Evolutionary conservation across 2,797 vertebrate genomes (phyloP).

Genomic region (Etheostoma nigrum): DNA sequence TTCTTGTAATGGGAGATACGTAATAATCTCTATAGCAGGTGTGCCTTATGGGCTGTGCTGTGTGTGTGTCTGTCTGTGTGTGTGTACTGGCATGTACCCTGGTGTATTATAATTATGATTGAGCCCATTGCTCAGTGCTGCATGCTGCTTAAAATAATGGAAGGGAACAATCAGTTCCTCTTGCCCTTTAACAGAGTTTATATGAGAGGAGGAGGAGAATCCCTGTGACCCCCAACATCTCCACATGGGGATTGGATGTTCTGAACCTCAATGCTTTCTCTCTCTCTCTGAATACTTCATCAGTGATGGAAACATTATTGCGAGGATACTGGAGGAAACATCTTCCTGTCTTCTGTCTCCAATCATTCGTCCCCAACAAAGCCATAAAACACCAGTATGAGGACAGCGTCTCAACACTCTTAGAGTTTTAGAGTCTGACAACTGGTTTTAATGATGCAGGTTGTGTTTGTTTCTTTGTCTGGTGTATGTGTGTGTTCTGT

Average conservation of each 20-base stretch:
- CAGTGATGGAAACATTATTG: conserved; percentile 13
- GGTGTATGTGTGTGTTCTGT: conserved; percentile 6
- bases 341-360: not conserved
- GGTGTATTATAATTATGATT: conserved; percentile 1
- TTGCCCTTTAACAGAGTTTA: conserved; percentile 47
- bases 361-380: conserved; percentile 21
- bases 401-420: conserved; percentile 12
- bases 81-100: too few species aligned
- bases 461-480: conserved; percentile 24
- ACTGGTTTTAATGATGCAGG: conserved; percentile 37
- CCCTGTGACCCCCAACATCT: conserved; percentile 4
- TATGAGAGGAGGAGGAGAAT: conserved; percentile 9
- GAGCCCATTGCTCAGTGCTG: not conserved
- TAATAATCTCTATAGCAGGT: too few species aligned
- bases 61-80: too few species aligned
- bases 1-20: too few species aligned
- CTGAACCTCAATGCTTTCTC: conserved; percentile 3
- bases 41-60: too few species aligned
- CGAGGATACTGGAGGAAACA: conserved; percentile 27
- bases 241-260: not conserved
- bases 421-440: conserved; percentile 31
- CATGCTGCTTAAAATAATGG: conserved; percentile 32
- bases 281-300: conserved; percentile 16
- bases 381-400: conserved; percentile 29
- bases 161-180: conserved; percentile 40